Conservation (phyloP, 2,888 invertebrate species). For the Meta bourneti region DNA sequence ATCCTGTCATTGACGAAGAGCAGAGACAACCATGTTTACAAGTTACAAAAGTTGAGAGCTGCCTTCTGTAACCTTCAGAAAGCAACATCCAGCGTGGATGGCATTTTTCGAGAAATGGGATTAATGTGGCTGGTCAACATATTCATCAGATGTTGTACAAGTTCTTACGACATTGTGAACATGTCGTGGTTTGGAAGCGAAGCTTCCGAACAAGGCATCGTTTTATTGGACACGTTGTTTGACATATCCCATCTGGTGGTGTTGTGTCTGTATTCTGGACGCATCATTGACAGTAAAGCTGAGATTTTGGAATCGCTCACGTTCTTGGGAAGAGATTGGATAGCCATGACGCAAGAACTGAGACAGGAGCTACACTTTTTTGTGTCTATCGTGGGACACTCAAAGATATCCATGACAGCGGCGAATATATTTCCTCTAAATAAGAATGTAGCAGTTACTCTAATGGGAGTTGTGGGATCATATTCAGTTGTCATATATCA, state of each 20-base stretch:
- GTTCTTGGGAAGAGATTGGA: background rate
- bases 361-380: slow-evolving; percentile 53
- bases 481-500: slow-evolving; percentile 65
- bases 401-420: slow-evolving; percentile 39
- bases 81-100: slow-evolving; percentile 1
- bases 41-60: background rate
- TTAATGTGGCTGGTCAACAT: slow-evolving; percentile 52
- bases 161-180: slow-evolving; percentile 41
- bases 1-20: background rate
- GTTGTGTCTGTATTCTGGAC: slow-evolving; percentile 13
- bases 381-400: slow-evolving; percentile 54
- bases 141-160: slow-evolving; percentile 29
- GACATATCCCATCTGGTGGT: background rate
- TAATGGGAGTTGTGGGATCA: slow-evolving; percentile 50
- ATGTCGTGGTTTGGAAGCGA: slow-evolving; percentile 6
- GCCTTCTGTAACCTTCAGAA: slow-evolving; percentile 42
- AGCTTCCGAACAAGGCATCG: background rate
- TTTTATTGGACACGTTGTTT: background rate
- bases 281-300: slow-evolving; percentile 20
- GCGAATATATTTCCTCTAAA: slow-evolving; percentile 51
- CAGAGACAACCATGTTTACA: background rate
- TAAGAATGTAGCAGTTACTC: slow-evolving; percentile 34
- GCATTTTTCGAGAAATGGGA: slow-evolving; percentile 28
- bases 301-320: slow-evolving; percentile 3
- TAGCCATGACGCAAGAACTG: background rate